Percentiles rank a stretch among this genome's conserved stretches.
Evolutionary conservation across 1,140 invertebrate genomes (phyloP).

Genomic region (Papilio xuthus): DNA sequence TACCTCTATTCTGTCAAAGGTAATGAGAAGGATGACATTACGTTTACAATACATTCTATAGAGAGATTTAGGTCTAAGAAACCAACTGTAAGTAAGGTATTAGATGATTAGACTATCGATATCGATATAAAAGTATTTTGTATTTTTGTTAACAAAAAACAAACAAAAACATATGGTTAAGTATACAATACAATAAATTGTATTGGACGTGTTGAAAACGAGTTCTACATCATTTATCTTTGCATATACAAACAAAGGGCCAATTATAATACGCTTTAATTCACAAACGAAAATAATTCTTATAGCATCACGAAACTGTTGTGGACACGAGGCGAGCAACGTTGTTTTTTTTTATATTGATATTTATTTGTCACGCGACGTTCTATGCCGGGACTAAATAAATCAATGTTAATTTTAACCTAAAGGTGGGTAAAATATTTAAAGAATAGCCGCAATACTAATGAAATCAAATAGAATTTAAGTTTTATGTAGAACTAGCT

Average conservation of each 20-base stretch:
- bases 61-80: too few species aligned
- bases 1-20: neutral
- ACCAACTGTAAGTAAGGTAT: too few species aligned
- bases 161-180: neutral
- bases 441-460: neutral
- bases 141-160: neutral
- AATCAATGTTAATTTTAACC: constrained; percentile 16
- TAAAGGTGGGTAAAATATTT: neutral
- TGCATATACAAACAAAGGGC: constrained; percentile 19
- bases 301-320: constrained; percentile 20
- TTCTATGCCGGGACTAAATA: neutral
- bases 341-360: constrained; percentile 22
- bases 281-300: constrained; percentile 20
- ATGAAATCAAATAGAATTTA: neutral
- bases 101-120: too few species aligned
- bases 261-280: constrained; percentile 23
- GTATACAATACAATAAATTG: constrained; percentile 6
- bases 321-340: constrained; percentile 15
- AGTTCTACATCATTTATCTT: constrained; percentile 19
- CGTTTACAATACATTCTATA: neutral
- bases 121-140: too few species aligned
- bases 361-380: constrained; percentile 28
- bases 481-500: neutral
- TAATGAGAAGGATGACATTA: too few species aligned
- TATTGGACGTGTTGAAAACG: constrained; percentile 19